phyloP scores from a whole-genome alignment of 2,888 invertebrate species.

The Phaonia tiefii region DNA sequence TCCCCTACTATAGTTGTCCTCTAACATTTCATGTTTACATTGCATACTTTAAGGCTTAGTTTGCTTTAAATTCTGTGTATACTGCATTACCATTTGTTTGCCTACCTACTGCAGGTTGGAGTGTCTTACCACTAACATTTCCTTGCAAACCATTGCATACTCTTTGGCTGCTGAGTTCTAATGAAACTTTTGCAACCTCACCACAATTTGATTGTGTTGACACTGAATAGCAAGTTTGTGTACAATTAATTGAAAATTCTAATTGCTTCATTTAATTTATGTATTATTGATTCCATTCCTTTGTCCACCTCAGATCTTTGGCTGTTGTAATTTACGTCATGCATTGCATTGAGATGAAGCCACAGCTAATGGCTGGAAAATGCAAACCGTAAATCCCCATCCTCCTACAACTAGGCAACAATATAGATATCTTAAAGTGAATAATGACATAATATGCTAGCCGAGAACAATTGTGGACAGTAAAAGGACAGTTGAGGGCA shows the following conservation, averaged over 20 bases:
- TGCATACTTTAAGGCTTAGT: too few relatives aligned
- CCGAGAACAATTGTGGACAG: not conserved
- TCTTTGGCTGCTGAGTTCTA: not conserved
- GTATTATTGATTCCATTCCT: conserved; percentile 26
- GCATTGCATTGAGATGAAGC: too few relatives aligned
- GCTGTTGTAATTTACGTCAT: not conserved
- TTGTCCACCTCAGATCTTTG: too few relatives aligned
- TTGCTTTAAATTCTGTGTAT: too few relatives aligned
- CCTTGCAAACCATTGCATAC: too few relatives aligned
- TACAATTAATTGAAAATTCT: conserved; percentile 31
- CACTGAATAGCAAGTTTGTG: not conserved
- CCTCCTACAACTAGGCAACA: conserved; percentile 28
- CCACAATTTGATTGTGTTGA: not conserved
- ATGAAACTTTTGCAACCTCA: not conserved
- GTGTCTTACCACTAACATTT: too few relatives aligned
- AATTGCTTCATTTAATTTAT: conserved; percentile 24
- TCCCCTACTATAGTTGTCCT: too few relatives aligned
- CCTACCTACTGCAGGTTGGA: too few relatives aligned
- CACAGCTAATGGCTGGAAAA: too few relatives aligned
- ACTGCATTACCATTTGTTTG: too few relatives aligned
- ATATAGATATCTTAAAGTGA: not conserved
- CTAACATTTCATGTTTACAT: too few relatives aligned
- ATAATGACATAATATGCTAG: conserved; percentile 21
- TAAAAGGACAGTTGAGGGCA: not conserved
- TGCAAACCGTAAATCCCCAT: too few relatives aligned